Conservation (phyloP, 2,888 invertebrate species). For the Laspeyria flexula region DNA sequence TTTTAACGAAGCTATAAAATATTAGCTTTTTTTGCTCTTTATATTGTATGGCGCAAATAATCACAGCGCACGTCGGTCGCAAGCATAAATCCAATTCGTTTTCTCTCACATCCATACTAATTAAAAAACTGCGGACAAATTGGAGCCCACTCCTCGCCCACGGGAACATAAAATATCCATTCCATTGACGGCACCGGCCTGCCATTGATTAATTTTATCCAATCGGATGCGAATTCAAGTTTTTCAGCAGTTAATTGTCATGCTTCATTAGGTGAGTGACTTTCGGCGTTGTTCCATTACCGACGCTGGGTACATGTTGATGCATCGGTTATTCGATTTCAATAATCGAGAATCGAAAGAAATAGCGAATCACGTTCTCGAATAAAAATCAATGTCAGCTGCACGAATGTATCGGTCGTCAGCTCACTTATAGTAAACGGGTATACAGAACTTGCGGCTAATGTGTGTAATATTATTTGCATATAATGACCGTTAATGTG, state of each 20-base stretch:
- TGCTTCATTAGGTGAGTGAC: conserved; percentile 68
- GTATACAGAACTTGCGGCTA: conserved; percentile 42
- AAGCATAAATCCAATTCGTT: conserved; percentile 76
- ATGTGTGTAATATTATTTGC: conserved; percentile 80
- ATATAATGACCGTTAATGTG: conserved; percentile 84
- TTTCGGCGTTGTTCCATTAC: conserved; percentile 47
- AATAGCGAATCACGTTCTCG: conserved; percentile 15
- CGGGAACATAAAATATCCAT: conserved; percentile 84
- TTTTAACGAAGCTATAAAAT: conserved; percentile 47
- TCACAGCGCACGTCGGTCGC: conserved; percentile 50
- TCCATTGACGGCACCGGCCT: conserved; percentile 66
- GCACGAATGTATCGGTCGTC: conserved; percentile 30
- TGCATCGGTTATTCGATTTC: conserved; percentile 21
- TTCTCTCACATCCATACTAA: conserved; percentile 80
- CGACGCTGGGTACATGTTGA: conserved; percentile 15
- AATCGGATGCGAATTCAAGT: conserved; percentile 76
- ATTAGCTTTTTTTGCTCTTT: conserved; percentile 46
- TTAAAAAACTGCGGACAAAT: conserved; percentile 85
- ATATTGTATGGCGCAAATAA: conserved; percentile 47
- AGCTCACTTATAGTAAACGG: conserved; percentile 41
- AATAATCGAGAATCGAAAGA: conserved; percentile 9
- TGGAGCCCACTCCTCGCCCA: conserved; percentile 78
- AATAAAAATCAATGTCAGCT: conserved; percentile 21
- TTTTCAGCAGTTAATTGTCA: conserved; percentile 77
- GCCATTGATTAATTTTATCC: conserved; percentile 82